Evolutionary conservation across 64 coral and sea anemone genomes (phyloP).

Genomic region (Catalaphyllia jardinei): DNA sequence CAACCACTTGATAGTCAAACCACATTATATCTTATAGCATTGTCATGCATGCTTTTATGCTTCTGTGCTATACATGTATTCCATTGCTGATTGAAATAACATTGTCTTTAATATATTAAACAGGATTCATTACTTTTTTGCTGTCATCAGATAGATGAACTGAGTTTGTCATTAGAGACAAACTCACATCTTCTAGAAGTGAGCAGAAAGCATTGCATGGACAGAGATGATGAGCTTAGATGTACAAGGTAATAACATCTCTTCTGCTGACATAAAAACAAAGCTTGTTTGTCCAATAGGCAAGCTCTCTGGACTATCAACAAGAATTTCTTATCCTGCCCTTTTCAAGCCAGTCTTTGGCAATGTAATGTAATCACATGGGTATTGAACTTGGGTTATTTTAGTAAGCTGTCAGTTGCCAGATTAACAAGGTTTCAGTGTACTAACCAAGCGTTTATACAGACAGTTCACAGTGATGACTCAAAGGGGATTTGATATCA

Average conservation of each 20-base stretch:
- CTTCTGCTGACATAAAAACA: background rate
- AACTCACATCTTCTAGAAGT: constrained; percentile 16
- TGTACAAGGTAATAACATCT: constrained; percentile 1
- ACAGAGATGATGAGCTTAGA: background rate
- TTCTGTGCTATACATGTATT: background rate
- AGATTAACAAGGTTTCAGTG: no score
- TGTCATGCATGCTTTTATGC: no score
- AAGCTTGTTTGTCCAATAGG: background rate
- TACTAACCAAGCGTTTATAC: no score
- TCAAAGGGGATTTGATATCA: no score
- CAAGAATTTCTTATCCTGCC: no score
- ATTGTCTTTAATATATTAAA: background rate
- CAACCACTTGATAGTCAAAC: no score
- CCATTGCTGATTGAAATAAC: background rate
- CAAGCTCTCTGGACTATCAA: background rate
- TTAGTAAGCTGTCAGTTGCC: no score
- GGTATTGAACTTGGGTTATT: no score
- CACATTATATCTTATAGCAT: no score
- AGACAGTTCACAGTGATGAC: no score
- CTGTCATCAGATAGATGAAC: constrained; percentile 33
- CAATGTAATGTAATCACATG: no score
- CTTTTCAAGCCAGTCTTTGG: no score
- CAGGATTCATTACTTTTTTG: background rate
- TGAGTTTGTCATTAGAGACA: constrained; percentile 29
- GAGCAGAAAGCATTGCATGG: background rate